phyloP scores from a whole-genome alignment of 2,888 invertebrate genomes.

The Lamellibrachia columna region DNA sequence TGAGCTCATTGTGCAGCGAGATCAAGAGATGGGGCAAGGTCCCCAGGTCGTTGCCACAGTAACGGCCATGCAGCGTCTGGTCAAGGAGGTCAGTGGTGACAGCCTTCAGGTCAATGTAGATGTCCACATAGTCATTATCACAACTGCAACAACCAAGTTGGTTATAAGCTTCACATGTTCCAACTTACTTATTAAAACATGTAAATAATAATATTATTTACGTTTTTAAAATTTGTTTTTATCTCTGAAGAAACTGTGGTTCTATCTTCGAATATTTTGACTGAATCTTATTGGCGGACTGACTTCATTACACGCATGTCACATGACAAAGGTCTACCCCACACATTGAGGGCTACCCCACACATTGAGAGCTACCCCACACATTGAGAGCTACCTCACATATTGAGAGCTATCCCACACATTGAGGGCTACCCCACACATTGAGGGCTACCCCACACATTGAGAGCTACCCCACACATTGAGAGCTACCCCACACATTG shows the following conservation, averaged over 20 bases:
- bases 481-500: too few species aligned
- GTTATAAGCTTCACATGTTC: too few species aligned
- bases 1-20: slow-evolving; percentile 90
- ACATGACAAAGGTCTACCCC: too few species aligned
- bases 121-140: slow-evolving; percentile 96
- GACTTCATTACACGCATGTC: too few species aligned
- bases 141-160: slow-evolving; percentile 76
- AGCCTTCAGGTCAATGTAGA: slow-evolving; percentile 82
- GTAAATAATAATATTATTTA: background rate
- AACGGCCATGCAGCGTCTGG: slow-evolving; percentile 94
- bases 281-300: too few species aligned
- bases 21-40: slow-evolving; percentile 83
- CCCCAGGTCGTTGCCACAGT: slow-evolving; percentile 80
- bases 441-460: background rate
- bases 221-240: too few species aligned
- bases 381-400: background rate
- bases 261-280: too few species aligned
- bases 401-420: too few species aligned
- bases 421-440: background rate
- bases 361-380: too few species aligned
- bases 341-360: too few species aligned
- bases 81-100: slow-evolving; percentile 76
- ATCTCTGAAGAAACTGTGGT: too few species aligned
- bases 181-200: background rate
- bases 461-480: too few species aligned